phyloP scores from a whole-genome alignment of 2,797 vertebrate genomes.

The Parauchenoglanis punctatus region DNA sequence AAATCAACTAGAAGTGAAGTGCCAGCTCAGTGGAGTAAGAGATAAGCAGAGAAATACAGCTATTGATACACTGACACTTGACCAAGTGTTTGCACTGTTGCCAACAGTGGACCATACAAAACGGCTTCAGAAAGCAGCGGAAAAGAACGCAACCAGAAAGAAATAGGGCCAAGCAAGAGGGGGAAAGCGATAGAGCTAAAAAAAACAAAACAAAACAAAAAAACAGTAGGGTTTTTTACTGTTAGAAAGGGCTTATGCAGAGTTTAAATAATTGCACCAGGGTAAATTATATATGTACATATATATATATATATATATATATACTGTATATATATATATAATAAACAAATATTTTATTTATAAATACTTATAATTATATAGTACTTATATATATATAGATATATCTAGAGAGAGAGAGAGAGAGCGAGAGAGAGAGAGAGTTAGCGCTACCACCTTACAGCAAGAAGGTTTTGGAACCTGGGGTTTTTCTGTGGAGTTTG shows the following conservation, averaged over 20 bases:
- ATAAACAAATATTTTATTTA: no score
- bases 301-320: no score
- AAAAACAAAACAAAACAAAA: background rate
- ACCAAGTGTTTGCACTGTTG: conserved; percentile 24
- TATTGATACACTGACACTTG: conserved; percentile 21
- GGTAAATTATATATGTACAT: background rate
- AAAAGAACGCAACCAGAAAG: background rate
- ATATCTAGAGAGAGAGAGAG: no score
- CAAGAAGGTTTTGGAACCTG: no score
- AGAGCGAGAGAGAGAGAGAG: no score
- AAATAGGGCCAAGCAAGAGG: background rate
- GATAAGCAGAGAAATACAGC: conserved; percentile 21
- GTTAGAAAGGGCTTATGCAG: background rate
- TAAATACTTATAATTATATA: no score
- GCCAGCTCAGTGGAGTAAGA: conserved; percentile 14
- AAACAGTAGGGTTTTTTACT: background rate
- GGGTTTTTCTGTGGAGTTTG: no score
- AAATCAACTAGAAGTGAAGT: conserved; percentile 10
- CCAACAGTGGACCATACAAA: conserved; percentile 2
- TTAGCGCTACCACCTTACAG: no score
- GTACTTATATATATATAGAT: no score
- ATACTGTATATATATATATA: no score
- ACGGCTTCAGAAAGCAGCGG: background rate
- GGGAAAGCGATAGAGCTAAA: background rate
- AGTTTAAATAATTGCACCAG: background rate